Evolutionary conservation across 1,140 invertebrate genomes (phyloP).

Genomic region (Cardiocondyla obscurior): DNA sequence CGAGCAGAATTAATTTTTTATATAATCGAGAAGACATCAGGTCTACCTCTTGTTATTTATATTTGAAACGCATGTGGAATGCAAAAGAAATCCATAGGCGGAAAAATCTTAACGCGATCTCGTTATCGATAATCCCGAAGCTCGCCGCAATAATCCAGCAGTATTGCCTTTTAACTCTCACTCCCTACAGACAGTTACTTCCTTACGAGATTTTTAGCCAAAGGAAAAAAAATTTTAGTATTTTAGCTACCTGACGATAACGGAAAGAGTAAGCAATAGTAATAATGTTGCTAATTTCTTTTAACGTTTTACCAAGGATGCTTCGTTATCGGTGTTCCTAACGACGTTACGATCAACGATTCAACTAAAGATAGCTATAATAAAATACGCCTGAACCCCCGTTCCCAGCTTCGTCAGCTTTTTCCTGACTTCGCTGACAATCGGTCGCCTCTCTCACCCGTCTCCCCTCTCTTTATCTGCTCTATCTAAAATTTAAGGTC

Average conservation of each 20-base stretch:
- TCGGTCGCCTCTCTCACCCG: neutral
- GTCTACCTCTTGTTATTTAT: conserved; percentile 76
- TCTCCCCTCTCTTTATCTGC: conserved; percentile 9
- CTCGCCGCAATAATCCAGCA: neutral
- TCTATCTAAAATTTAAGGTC: conserved; percentile 89
- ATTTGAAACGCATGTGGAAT: conserved; percentile 74
- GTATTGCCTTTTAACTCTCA: neutral
- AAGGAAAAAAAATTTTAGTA: neutral
- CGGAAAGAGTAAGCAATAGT: neutral
- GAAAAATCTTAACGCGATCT: conserved; percentile 61
- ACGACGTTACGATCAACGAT: neutral
- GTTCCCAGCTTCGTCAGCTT: no score
- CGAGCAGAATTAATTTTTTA: conserved; percentile 78
- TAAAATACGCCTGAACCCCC: no score
- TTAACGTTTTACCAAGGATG: neutral
- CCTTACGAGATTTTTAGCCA: neutral
- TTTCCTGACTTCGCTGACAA: neutral
- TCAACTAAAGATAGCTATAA: neutral
- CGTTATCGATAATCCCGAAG: conserved; percentile 47
- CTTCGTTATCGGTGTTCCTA: neutral
- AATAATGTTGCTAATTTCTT: neutral
- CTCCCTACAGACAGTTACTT: neutral
- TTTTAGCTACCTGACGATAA: neutral
- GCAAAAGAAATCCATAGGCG: conserved; percentile 17
- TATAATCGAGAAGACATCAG: conserved; percentile 77